A percentile compares a stretch with the other conserved stretches of the same genome.
Evolutionary conservation across 2,888 invertebrate genomes (phyloP).

Genomic region (Cephus sareptanus): DNA sequence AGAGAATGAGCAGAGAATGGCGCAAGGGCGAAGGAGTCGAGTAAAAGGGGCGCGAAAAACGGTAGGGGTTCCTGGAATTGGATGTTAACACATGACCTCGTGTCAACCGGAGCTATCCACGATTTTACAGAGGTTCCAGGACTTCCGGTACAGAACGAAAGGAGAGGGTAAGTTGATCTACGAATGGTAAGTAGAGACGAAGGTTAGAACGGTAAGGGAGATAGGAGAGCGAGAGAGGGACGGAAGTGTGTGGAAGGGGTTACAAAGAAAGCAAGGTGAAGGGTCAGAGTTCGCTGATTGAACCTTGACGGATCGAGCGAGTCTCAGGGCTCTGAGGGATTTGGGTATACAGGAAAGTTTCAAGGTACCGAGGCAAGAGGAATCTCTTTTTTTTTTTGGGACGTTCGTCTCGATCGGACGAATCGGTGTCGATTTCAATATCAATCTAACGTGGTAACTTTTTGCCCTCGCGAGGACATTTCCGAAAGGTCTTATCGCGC

Average conservation of each 20-base stretch:
- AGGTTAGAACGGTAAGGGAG: not conserved
- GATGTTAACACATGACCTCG: constrained; percentile 25
- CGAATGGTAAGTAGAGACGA: not conserved
- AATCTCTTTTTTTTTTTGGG: not conserved
- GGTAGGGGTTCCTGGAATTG: constrained; percentile 13
- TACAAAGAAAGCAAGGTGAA: not conserved
- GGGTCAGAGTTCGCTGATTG: constrained; percentile 16
- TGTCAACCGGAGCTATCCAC: constrained; percentile 10
- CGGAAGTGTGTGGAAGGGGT: not conserved
- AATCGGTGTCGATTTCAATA: constrained; percentile 7
- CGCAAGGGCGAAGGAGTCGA: not conserved
- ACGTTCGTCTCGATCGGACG: not conserved
- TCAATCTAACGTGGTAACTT: constrained; percentile 4
- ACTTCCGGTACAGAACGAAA: not conserved
- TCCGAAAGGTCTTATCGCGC: constrained; percentile 13
- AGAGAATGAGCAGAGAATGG: not conserved
- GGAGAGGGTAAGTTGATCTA: not conserved
- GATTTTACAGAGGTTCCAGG: constrained; percentile 3
- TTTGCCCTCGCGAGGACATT: constrained; percentile 6
- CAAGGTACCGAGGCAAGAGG: not conserved
- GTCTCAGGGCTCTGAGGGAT: not conserved
- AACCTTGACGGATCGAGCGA: constrained; percentile 20
- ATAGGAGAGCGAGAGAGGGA: not conserved
- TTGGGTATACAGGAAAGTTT: not conserved
- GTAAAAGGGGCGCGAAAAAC: not conserved